Evolutionary conservation across 2,113 vertebrate genomes (phyloP).

Genomic region (Pardalotus punctatus): DNA sequence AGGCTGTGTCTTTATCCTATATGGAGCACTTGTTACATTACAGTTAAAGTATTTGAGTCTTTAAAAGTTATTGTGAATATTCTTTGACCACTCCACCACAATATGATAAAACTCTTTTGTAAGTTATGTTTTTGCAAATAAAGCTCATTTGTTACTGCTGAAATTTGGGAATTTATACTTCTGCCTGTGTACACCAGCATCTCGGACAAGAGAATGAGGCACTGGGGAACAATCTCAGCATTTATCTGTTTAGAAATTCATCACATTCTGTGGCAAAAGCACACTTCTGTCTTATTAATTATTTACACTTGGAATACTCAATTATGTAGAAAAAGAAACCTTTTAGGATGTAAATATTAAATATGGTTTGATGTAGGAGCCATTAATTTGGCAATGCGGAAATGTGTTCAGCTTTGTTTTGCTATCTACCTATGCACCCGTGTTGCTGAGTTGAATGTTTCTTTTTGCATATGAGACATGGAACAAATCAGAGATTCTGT

Average conservation of each 20-base stretch:
- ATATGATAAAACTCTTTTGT: neutral
- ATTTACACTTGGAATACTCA: neutral
- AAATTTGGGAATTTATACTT: neutral
- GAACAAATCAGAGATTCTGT: neutral
- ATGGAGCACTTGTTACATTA: fast-evolving
- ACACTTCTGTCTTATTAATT: neutral
- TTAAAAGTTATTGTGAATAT: neutral
- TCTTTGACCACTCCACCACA: neutral
- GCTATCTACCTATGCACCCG: neutral
- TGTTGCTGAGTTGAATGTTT: neutral
- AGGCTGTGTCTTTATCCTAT: neutral
- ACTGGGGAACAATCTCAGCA: neutral
- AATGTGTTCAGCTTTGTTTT: neutral
- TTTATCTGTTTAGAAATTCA: neutral
- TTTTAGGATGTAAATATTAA: neutral
- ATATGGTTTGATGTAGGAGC: neutral
- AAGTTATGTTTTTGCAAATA: neutral
- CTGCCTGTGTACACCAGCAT: neutral
- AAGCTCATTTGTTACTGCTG: neutral
- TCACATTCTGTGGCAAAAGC: neutral
- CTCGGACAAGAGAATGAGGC: neutral
- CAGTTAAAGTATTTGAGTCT: neutral
- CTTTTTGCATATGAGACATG: neutral
- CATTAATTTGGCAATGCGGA: neutral
- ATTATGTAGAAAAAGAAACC: neutral